Base-by-base conservation (phyloP, 2,888 invertebrate species). In the Dorcus hopei region DNA sequence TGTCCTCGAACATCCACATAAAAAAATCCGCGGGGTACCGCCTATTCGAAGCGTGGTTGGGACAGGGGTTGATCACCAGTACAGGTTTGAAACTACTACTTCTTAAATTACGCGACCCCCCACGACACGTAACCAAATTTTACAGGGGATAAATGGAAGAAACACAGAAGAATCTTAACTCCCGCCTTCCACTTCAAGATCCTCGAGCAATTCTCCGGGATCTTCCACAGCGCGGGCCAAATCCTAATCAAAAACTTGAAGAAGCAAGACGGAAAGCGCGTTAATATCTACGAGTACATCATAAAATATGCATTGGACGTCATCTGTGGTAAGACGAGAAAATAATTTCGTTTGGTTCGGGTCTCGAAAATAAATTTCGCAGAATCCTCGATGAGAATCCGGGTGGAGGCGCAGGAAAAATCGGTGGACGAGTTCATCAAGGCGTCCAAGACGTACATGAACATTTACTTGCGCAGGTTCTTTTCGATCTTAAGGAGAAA, bases 111-210 rank as follows among this genome's bases (percentile, higher is more conserved):
- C 26, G 5, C 26, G 26, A 5, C 6, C 26, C 26, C 7, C 6
- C 26, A 6, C 3, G 6, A 6, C 7, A 33, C 7, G 1, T 7
- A 33, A 6, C 26, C 26, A 7, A 33, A 7, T 1, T 19, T 54
- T 39, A 56, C 56, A 79, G 80, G 80, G 11, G 67, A 74, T 43
- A 74, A 77, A 65, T 81, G 81, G 81, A 69, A 73, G 26, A 72
- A 74, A 2, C 77, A 79, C 56, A 70, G 81, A 53, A 80, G 78
- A 70, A 68, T 80, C 50, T 77, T 81, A 23, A 80, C 78, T 0
- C 79, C 80, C 3, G 75, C 80, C 3, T 81, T 81, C 67, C 80
- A 80, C 62, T 74, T 78, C 62, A 75, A 76, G 58, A 74, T 80
- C 11, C 66, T 81, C 11, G 77, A 79, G 49, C 74, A 77, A 9